A percentile compares a stretch with the other conserved stretches of the same genome.
Evolutionary conservation across 2,113 vertebrate genomes (phyloP).

Genomic region (Beaufortia kweichowensis): DNA sequence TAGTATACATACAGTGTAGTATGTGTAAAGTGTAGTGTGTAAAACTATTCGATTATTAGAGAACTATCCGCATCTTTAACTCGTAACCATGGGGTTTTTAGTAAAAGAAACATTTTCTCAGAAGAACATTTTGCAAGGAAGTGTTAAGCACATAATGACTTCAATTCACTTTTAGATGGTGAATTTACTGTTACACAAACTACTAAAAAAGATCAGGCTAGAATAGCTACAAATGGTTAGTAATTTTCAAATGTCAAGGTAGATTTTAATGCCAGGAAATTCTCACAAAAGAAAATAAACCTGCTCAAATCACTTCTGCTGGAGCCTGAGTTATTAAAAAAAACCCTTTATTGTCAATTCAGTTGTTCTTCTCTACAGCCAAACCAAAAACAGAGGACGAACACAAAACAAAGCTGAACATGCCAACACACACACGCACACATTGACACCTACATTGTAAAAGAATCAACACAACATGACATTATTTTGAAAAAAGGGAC

Average conservation of each 20-base stretch:
- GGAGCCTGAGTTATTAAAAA: slow-evolving; percentile 70
- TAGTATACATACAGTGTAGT: too few relatives aligned
- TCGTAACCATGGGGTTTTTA: too few relatives aligned
- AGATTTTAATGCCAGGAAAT: not conserved
- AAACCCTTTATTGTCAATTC: slow-evolving; percentile 74
- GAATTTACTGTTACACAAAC: not conserved
- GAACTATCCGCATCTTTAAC: too few relatives aligned
- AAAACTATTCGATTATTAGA: too few relatives aligned
- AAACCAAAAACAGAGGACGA: slow-evolving; percentile 68
- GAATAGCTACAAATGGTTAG: not conserved
- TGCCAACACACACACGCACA: not conserved
- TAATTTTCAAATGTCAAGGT: not conserved
- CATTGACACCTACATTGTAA: slow-evolving; percentile 61
- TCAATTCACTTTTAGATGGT: too few relatives aligned
- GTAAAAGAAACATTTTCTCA: too few relatives aligned
- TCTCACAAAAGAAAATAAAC: not conserved
- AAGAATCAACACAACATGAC: slow-evolving; percentile 60
- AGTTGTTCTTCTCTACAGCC: slow-evolving; percentile 65
- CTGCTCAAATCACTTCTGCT: not conserved
- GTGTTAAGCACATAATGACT: too few relatives aligned
- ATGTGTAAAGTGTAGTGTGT: too few relatives aligned
- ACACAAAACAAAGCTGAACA: slow-evolving; percentile 64
- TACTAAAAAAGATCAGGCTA: too few relatives aligned
- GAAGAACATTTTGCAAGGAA: too few relatives aligned
- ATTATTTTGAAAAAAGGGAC: slow-evolving; percentile 48